These are phyloP conservation scores for Peromyscus californicus DNA, from an alignment of 2,113 vertebrate species.

Conservation along the genomic window DNA sequence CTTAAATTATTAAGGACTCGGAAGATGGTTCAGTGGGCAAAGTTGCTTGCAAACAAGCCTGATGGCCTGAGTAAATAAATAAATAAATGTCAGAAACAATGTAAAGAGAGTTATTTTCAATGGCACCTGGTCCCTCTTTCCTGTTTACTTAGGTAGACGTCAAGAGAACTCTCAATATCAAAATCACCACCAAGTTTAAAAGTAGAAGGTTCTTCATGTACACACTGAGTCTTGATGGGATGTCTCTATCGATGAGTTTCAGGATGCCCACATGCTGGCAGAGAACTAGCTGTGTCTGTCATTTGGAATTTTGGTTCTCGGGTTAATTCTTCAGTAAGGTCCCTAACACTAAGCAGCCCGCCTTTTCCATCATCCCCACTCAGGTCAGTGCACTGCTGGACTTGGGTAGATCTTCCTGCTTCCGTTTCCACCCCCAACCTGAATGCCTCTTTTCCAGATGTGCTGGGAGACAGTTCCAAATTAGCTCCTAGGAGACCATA, in stretches of 20 bases:
- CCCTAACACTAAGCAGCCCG: background rate
- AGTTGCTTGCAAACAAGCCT: background rate
- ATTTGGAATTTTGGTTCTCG: conserved; percentile 55
- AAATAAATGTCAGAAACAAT: background rate
- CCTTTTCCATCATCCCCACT: background rate
- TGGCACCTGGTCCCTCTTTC: background rate
- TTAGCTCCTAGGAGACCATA: background rate
- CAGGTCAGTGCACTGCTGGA: background rate
- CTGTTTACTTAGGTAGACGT: background rate
- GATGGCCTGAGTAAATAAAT: background rate
- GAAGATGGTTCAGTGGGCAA: background rate
- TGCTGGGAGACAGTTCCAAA: background rate
- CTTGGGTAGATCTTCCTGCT: background rate
- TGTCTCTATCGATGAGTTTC: background rate
- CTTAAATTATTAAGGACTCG: background rate
- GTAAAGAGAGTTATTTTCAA: background rate
- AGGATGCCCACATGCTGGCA: background rate
- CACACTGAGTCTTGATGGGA: conserved; percentile 51
- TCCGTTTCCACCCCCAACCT: background rate
- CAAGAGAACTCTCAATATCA: conserved; percentile 29
- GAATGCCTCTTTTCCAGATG: background rate
- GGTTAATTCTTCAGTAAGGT: conserved; percentile 3
- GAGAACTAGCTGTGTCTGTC: background rate
- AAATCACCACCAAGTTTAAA: conserved; percentile 23
- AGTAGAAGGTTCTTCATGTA: conserved; percentile 21